Base-by-base conservation (phyloP, 23 tunicate genomes). In the Oikopleura dioica region DNA sequence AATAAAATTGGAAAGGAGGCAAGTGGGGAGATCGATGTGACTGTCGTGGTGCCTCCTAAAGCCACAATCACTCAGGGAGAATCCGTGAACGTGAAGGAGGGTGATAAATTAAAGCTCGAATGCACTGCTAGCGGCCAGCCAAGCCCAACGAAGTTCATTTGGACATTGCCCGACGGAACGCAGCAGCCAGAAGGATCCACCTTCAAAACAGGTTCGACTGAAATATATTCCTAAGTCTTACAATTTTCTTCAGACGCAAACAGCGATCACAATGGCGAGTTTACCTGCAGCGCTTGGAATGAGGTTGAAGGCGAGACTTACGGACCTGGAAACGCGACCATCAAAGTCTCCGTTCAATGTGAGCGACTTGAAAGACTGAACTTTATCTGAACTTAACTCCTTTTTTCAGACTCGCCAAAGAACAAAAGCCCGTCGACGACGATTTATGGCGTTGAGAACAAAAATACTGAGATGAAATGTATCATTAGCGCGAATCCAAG, bases 201-300 rank as follows among this genome's bases (percentile, higher is more conserved):
- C n/a, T 63, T 21, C 26, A 2, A 24, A 63, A 63, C 33, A 63
- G 72, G 72, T 63, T 12, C 30, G 26, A 12, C 21, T 44, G 55
- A 44, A 44, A 44, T 44, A 9, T n/a, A n/a, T n/a, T n/a, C n/a
- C 21, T 44, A 44, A 9, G 55, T 44, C 55, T 44, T 9, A 44
- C 55, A 44, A 9, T 21, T 21, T 9, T 44, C 21, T 44, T 44
- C 21, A 9, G 55, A 9, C n/a, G n/a, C n/a, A n/a, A n/a, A n/a
- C n/a, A n/a, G n/a, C n/a, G 55, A 44, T 63, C 72, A 63, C 30
- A 63, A 63, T 63, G 72, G 72, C 32, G 72, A 21, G 26, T 63
- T 63, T 28, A 63, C 16, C 4, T 63, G 72, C 33, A 5, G 26
- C 16, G 29, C 72, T 2, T 63, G 72, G 72, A 28, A 16, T 2